Base-by-base conservation (phyloP, 2,888 invertebrate species). In the Cheilosia vulpina region DNA sequence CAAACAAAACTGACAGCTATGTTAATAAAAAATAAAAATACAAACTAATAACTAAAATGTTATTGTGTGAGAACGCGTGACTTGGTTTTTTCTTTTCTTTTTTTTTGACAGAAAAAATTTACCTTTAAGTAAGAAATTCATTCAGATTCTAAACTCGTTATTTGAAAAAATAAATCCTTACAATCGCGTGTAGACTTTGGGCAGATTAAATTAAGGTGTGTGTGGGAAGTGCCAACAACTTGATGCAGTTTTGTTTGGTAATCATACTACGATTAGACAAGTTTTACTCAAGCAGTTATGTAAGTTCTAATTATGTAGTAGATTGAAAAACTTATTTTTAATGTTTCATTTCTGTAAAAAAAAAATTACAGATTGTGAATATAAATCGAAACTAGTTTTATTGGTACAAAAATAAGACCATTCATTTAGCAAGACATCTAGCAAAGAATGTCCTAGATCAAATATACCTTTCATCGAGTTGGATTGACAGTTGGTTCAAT, bases 131-230 rank as follows among this genome's bases (percentile, higher is more conserved):
- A 7, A 52, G 62, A 41, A 63, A 47, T 57, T 47, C 62, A 57
- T 80, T 69, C 31, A 63, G 50, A 68, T 76, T 63, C 62, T 38
- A 47, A 57, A 43, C 31, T 63, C 58, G 63, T 76, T 63, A 19
- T 41, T 77, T 53, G 31, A 47, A 63, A 24, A 45, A n/a, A 41
- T 5, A 13, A 11, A 55, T 62, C 41, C 47, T 43, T 66, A 60
- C n/a, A 58, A 38, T 53, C 17, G 50, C 17, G n/a, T 47, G 41
- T 55, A 7, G 19, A 45, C 34, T 57, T 78, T 63, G 47, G 50
- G 19, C 31, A 21, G 27, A 50, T 31, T 38, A 19, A 52, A 55
- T 47, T 27, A 38, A 78, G 72, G 78, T 60, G 60, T 60, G 21
- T 9, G n/a, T 57, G 6, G 17, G 17, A 65, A 47, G 55, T 55